Evolutionary conservation across 2,797 vertebrate genomes (phyloP).

Genomic region (Hyperoplus immaculatus): DNA sequence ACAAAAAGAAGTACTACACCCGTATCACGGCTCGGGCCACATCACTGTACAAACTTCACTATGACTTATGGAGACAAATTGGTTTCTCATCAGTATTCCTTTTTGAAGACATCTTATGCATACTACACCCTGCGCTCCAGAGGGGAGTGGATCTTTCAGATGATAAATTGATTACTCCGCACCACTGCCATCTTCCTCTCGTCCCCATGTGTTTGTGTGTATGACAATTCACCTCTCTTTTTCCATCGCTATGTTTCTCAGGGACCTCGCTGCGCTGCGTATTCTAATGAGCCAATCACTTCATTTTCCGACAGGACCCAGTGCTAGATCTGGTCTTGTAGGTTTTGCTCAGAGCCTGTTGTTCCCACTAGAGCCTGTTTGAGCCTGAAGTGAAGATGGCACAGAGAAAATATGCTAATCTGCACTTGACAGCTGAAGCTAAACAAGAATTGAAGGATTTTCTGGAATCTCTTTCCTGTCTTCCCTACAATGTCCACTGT

Average conservation of each 20-base stretch:
- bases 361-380: slow-evolving; percentile 28
- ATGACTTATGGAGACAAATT: slow-evolving; percentile 59
- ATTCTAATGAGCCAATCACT: slow-evolving; percentile 32
- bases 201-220: slow-evolving; percentile 36
- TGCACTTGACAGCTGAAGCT: slow-evolving; percentile 41
- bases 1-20: slow-evolving; percentile 52
- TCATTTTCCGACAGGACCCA: slow-evolving; percentile 8
- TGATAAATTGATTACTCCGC: slow-evolving; percentile 50
- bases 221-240: slow-evolving; percentile 31
- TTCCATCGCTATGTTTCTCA: slow-evolving; percentile 28
- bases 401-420: slow-evolving; percentile 39
- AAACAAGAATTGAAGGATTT: slow-evolving; percentile 36
- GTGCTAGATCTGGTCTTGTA: slow-evolving; percentile 33
- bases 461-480: slow-evolving; percentile 1
- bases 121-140: slow-evolving; percentile 26
- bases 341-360: slow-evolving; percentile 24
- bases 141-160: slow-evolving; percentile 44
- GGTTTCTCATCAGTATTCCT: slow-evolving; percentile 58
- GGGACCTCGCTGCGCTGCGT: slow-evolving; percentile 3
- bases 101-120: slow-evolving; percentile 39
- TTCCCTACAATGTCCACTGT: not conserved
- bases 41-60: slow-evolving; percentile 61
- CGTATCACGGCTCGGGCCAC: slow-evolving; percentile 47
- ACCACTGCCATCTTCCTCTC: slow-evolving; percentile 32
- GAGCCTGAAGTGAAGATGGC: slow-evolving; percentile 40